phyloP scores from a whole-genome alignment of 2,797 vertebrate species.

The Crenuchus spilurus region DNA sequence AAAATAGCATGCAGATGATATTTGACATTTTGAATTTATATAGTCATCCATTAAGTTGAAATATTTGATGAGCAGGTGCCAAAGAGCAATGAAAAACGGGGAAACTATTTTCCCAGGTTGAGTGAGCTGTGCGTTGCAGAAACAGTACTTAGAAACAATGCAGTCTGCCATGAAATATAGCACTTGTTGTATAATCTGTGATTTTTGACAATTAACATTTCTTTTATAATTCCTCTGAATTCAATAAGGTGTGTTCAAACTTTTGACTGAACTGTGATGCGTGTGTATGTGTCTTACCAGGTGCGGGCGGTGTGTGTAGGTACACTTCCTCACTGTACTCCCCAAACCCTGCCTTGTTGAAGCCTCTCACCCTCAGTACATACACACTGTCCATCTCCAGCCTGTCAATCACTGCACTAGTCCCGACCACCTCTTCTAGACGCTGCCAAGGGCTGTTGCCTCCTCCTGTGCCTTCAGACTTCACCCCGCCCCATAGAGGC shows the following conservation, averaged over 20 bases:
- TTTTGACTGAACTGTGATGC: conserved; percentile 21
- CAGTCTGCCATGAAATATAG: too few relatives aligned
- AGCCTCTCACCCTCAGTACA: conserved; percentile 90
- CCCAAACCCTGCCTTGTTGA: conserved; percentile 94
- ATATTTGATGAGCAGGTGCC: too few relatives aligned
- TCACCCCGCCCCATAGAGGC: conserved; percentile 84
- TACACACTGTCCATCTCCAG: conserved; percentile 93
- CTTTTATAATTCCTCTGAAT: too few relatives aligned
- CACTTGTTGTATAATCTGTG: too few relatives aligned
- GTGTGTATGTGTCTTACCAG: conserved; percentile 78
- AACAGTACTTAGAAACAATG: too few relatives aligned
- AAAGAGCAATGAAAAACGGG: too few relatives aligned
- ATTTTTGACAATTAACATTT: too few relatives aligned
- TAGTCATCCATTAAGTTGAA: too few relatives aligned
- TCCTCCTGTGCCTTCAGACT: conserved; percentile 78
- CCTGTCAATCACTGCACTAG: conserved; percentile 87
- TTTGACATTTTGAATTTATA: too few relatives aligned
- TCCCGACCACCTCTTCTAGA: conserved; percentile 89
- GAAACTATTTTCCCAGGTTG: too few relatives aligned
- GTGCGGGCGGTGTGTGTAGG: conserved; percentile 92
- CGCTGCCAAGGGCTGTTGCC: conserved; percentile 86
- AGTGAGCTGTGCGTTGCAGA: too few relatives aligned
- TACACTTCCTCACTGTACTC: conserved; percentile 97
- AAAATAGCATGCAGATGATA: too few relatives aligned
- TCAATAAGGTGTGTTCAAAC: not conserved